These are phyloP conservation scores for Eupithecia centaureata DNA, from an alignment of 2,888 invertebrate genomes.

Conservation along the genomic window DNA sequence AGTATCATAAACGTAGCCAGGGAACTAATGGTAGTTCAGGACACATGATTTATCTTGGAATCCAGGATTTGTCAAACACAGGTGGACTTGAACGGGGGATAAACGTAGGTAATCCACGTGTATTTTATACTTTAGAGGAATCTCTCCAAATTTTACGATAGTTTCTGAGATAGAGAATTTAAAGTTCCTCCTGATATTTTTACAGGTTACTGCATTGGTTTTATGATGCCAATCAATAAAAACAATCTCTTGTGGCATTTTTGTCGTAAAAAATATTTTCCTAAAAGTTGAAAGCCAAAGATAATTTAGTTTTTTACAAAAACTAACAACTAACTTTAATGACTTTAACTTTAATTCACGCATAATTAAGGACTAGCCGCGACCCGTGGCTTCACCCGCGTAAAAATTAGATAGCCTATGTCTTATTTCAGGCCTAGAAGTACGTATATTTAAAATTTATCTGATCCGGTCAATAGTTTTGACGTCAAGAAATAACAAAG, in stretches of 20 bases:
- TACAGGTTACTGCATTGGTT: not conserved
- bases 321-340: no score
- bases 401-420: no score
- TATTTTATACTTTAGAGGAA: slow-evolving; percentile 23
- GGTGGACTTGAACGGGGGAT: slow-evolving; percentile 43
- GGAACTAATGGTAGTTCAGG: slow-evolving; percentile 39
- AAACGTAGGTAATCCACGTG: slow-evolving; percentile 37
- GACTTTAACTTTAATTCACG: no score
- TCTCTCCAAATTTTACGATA: not conserved
- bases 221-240: not conserved
- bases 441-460: no score
- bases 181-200: not conserved
- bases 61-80: slow-evolving; percentile 45
- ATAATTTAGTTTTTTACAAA: no score
- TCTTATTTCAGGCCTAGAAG: no score
- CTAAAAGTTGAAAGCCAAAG: no score
- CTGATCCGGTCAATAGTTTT: no score
- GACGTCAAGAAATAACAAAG: no score
- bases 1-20: slow-evolving; percentile 36
- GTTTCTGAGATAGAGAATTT: not conserved
- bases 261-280: not conserved
- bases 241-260: not conserved
- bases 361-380: no score
- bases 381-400: no score
- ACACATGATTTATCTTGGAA: slow-evolving; percentile 44